Evolutionary conservation across 2,113 vertebrate genomes (phyloP).

Genomic region (Pygoscelis antarcticus): DNA sequence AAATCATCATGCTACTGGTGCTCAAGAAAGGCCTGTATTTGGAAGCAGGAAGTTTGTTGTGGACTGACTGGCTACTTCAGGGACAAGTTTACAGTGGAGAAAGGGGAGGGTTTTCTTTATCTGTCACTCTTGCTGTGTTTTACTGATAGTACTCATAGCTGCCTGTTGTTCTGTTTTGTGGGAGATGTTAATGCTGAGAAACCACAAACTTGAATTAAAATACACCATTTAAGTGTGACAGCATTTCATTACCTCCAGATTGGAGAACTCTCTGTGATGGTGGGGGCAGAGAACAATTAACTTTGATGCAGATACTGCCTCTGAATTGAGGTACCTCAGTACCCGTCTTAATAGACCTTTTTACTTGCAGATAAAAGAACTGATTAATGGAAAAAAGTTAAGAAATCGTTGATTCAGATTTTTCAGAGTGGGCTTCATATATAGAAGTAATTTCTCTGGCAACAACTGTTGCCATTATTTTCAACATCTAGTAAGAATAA

Average conservation of each 20-base stretch:
- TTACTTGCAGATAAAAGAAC: not conserved
- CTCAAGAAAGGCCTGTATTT: not conserved
- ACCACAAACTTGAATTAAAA: not conserved
- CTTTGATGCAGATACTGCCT: not conserved
- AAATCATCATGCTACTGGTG: not conserved
- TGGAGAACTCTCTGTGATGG: not conserved
- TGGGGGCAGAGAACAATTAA: not conserved
- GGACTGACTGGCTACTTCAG: not conserved
- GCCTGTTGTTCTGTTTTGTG: not conserved
- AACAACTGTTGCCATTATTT: not conserved
- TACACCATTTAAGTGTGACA: not conserved
- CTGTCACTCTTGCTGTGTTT: not conserved
- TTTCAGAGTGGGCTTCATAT: not conserved
- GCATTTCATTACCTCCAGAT: not conserved
- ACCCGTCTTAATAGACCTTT: not conserved
- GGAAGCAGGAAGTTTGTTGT: not conserved
- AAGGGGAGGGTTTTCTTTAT: not conserved
- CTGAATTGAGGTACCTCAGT: not conserved
- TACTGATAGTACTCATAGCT: not conserved
- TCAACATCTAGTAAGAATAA: not conserved
- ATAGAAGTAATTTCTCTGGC: not conserved
- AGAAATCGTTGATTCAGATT: not conserved
- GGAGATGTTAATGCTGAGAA: not conserved
- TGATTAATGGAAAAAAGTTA: not conserved
- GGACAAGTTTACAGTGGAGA: not conserved